These are phyloP conservation scores for Bothrops jararaca DNA, from an alignment of 2,113 vertebrate species.

Conservation along the genomic window DNA sequence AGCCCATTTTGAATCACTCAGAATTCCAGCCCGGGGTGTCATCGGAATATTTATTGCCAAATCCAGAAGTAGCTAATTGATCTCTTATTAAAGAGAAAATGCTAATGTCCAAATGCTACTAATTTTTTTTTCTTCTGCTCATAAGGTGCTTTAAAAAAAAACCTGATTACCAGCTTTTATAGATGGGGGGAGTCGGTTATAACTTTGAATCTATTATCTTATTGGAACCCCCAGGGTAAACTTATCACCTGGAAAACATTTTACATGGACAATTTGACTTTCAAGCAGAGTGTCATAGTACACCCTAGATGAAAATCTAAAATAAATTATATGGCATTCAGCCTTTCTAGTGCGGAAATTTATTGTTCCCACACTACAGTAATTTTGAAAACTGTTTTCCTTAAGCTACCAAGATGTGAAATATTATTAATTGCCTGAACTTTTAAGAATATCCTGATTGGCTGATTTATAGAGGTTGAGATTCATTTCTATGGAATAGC, in stretches of 20 bases:
- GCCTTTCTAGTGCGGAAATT: conserved; percentile 71
- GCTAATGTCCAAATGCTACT: conserved; percentile 62
- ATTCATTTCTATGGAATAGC: conserved; percentile 69
- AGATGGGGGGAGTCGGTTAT: conserved; percentile 73
- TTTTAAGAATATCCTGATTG: conserved; percentile 62
- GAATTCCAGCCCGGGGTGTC: conserved; percentile 56
- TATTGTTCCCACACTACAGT: conserved; percentile 76
- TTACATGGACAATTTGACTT: conserved; percentile 80
- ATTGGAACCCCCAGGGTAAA: conserved; percentile 75
- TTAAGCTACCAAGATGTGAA: conserved; percentile 70
- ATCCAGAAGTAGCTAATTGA: conserved; percentile 63
- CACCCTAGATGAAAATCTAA: conserved; percentile 76
- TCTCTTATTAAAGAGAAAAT: conserved; percentile 77
- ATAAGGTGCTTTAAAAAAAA: conserved; percentile 72
- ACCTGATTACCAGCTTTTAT: conserved; percentile 74
- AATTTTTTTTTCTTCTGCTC: conserved; percentile 59
- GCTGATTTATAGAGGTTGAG: conserved; percentile 57
- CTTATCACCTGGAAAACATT: conserved; percentile 78
- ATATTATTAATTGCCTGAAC: conserved; percentile 74
- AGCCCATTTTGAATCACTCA: conserved; percentile 50
- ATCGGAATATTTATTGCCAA: conserved; percentile 71
- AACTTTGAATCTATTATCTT: conserved; percentile 76
- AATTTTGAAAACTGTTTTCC: conserved; percentile 77
- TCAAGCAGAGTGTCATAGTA: conserved; percentile 74
- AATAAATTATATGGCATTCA: conserved; percentile 77